Evolutionary conservation across 2,797 vertebrate species (phyloP), one percentile per base, ranked within the genome.

Genomic region (Phylloscopus collybita): DNA sequence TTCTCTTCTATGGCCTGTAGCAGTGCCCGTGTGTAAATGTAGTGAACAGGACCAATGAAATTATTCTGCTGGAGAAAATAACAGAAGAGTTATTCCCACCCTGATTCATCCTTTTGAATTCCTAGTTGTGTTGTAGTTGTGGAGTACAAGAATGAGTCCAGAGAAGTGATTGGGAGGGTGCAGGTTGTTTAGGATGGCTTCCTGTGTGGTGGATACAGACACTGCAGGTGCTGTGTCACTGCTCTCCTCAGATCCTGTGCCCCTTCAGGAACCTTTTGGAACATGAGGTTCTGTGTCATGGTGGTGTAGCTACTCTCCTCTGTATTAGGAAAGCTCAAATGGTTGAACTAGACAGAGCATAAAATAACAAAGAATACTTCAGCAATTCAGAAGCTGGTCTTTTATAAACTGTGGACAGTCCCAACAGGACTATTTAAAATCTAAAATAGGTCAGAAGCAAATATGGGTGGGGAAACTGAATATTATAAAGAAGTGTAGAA

Each of bases 311-410:
- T 32, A 5, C 56, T 57, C 16, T 54, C 20, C 49, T 73, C 70
- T 91, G 5, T 82, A 16, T 85, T 88, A 82, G 86, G 92, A 84
- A 83, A 90, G 26, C 78, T 84, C 30, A 50, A 86, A 64, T 73
- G 56, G 45, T 79, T 88, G 67, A 75, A 75, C 13, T 70, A 56
- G 29, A 81, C 17, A 19, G 38, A 92, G 40, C 66, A 90, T 86
- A 93, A 96, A 95, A 92, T 94, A 94, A 86, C 67, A 72, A 78
- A 84, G 81, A 73, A 50, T 81, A 76, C 86, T 90, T 75, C 44
- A 90, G 59, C n/a, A 59, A 17, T 90, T 93, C 44, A 45, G 59
- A 81, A 30, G 18, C 69, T 56, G 61, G 16, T 66, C 40, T 92
- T 38, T 88, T 82, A 50, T 75, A 51, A 93, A 79, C 53, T 56